A percentile compares a stretch with the other conserved stretches of the same genome.
These are phyloP conservation scores for Trimorus sp. DNA, from an alignment of 2,888 invertebrate genomes.

Conservation along the genomic window DNA sequence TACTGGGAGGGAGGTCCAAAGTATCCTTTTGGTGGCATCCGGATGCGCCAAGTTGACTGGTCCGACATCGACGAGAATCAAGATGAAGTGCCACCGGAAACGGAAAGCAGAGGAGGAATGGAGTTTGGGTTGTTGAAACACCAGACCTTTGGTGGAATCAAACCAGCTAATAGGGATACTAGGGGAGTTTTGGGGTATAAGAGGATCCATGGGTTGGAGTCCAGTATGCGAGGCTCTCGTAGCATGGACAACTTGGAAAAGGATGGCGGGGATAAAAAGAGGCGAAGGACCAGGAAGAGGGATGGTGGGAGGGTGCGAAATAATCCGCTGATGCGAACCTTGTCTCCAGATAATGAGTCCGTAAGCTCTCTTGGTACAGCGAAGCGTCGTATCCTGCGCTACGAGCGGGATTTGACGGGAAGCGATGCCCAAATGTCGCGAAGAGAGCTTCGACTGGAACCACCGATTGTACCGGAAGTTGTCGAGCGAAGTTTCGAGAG, in stretches of 20 bases:
- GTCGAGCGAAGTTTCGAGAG: slow-evolving; percentile 84
- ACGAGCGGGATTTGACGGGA: slow-evolving; percentile 20
- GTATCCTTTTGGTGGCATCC: slow-evolving; percentile 58
- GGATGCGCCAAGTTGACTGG: slow-evolving; percentile 6
- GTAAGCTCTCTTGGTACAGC: too few relatives aligned
- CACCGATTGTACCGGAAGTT: slow-evolving; percentile 81
- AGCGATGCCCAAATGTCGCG: slow-evolving; percentile 5
- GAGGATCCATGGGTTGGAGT: too few relatives aligned
- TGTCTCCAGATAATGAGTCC: too few relatives aligned
- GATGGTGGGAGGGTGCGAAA: not conserved
- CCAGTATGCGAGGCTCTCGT: not conserved
- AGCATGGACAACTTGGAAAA: slow-evolving; percentile 27
- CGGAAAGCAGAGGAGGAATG: not conserved
- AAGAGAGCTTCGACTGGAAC: slow-evolving; percentile 48
- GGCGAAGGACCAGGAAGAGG: not conserved
- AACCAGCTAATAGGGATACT: slow-evolving; percentile 18
- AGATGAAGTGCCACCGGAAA: not conserved
- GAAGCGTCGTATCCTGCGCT: too few relatives aligned
- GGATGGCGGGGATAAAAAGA: not conserved
- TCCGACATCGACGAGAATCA: slow-evolving; percentile 22
- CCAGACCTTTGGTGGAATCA: slow-evolving; percentile 59
- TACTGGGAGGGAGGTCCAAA: slow-evolving; percentile 44
- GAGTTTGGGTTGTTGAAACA: slow-evolving; percentile 29
- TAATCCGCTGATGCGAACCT: too few relatives aligned
- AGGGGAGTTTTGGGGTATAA: too few relatives aligned